Evolutionary conservation across 2,113 vertebrate species (phyloP), one percentile per base, ranked within the genome.

Genomic region (Gracilinanus agilis): DNA sequence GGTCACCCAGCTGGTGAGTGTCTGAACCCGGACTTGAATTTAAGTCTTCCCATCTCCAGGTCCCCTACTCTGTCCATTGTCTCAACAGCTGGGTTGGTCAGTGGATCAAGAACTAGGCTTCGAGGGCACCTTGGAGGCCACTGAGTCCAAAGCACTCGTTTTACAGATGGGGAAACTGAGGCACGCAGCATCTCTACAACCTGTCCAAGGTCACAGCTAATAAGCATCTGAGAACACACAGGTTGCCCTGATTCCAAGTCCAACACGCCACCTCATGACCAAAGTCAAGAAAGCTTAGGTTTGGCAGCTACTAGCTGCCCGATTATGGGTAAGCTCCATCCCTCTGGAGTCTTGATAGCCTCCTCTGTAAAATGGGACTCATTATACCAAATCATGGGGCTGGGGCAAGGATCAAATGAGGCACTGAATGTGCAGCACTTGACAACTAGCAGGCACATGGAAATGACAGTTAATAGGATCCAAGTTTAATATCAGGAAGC

Each of bases 11-110:
- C n/a, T n/a, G n/a, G n/a, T n/a, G n/a, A n/a, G n/a, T n/a, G 24
- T 58, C 24, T 58, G 24, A 58, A 25, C 56, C 56, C 16, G 29
- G 29, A 75, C 61, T 75, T 75, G 34, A 40, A n/a, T 1, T 40
- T 34, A 75, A 16, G 67, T 19, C 16, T 75, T 75, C 34, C 40
- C 16, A 34, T n/a, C n/a, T n/a, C 16, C 19, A 75, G 16, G 5
- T 6, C 67, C 1, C 2, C 5, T 0, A 0, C 4, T 75, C 34
- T 75, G 34, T n/a, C 67, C 6, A n/a, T n/a, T n/a, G 34, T 3
- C 2, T 21, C 67, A 21, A 5, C 16, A 75, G 19, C 34, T 75
- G 16, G 34, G 13, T 75, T 40, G 4, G 67, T 75, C n/a, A 6
- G 67, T n/a, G 5, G 34, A 8, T 75, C 6, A 34, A 75, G 67